Evolutionary conservation across 1,140 invertebrate species (phyloP), one percentile per base, ranked within the genome.

Genomic region (Papilio dardanus): DNA sequence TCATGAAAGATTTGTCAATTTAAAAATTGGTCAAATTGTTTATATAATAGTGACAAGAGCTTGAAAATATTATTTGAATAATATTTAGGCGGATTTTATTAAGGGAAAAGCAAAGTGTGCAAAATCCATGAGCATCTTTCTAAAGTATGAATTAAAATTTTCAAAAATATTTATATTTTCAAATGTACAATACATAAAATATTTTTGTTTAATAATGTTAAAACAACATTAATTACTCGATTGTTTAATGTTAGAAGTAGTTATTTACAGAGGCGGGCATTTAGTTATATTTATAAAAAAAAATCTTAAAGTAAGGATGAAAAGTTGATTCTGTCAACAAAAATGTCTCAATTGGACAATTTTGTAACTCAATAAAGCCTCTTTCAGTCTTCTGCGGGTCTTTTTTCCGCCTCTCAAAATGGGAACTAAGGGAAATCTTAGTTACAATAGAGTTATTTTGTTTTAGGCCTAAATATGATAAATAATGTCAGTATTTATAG

Each of bases 341-440:
- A 28, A 62, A 21, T 24, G 21, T 58, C 54, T 16, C 10, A 46
- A 46, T 46, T 46, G n/a, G 42, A 46, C 16, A 46, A 46, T 46
- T 58, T 28, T 28, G 21, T 28, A 24, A 58, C 21, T 1, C 24
- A 28, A 14, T 30, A 62, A 62, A 62, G 54, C 54, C 24, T 28
- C 28, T 58, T 62, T 62, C 54, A 62, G 54, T 62, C 54, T 62
- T 62, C 12, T 30, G 21, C 54, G 54, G 54, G 28, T 19, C 24
- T 62, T 28, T 58, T 30, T 54, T 30, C 24, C 54, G 10, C 10
- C 54, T 62, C 24, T 62, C 54, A 28, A 62, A 62, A 30, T 28
- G 21, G 10, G 3, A 62, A 28, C 10, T 24, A 12, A 6, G 10
- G 24, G 24, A 10, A 3, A 28, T 10, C 21, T 50, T 8, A 19